These are phyloP conservation scores for Gulo gulo DNA, from an alignment of 2,113 vertebrate species.

Conservation along the genomic window DNA sequence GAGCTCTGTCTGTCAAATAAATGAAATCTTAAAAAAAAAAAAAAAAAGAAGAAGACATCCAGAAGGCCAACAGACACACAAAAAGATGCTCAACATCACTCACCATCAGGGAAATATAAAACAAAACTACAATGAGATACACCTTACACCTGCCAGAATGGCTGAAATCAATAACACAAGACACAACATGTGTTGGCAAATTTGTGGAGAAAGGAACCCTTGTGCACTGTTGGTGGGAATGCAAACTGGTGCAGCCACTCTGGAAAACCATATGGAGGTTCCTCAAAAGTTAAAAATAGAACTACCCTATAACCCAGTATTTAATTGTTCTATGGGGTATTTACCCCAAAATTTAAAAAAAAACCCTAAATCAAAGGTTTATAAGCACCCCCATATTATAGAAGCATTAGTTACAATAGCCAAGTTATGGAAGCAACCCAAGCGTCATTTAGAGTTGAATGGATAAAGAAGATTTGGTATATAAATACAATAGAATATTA, in stretches of 20 bases:
- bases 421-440: not conserved
- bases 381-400: not conserved
- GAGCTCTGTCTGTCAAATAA: too few relatives aligned
- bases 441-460: not conserved
- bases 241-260: not conserved
- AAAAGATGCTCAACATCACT: not conserved
- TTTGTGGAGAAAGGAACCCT: not conserved
- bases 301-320: not conserved
- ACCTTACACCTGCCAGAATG: not conserved
- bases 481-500: not conserved
- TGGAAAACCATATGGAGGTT: not conserved
- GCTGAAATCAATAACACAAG: not conserved
- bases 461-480: not conserved
- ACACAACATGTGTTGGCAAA: not conserved
- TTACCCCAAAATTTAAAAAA: not conserved
- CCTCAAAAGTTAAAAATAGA: not conserved
- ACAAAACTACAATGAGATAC: not conserved
- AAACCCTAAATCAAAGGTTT: not conserved
- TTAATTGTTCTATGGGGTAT: not conserved
- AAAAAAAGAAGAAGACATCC: too few relatives aligned
- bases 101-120: not conserved
- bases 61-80: not conserved
- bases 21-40: too few relatives aligned
- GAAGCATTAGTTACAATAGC: not conserved
- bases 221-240: not conserved